These are phyloP conservation scores for Rutilus rutilus DNA, from an alignment of 2,113 vertebrate genomes.

Conservation along the genomic window DNA sequence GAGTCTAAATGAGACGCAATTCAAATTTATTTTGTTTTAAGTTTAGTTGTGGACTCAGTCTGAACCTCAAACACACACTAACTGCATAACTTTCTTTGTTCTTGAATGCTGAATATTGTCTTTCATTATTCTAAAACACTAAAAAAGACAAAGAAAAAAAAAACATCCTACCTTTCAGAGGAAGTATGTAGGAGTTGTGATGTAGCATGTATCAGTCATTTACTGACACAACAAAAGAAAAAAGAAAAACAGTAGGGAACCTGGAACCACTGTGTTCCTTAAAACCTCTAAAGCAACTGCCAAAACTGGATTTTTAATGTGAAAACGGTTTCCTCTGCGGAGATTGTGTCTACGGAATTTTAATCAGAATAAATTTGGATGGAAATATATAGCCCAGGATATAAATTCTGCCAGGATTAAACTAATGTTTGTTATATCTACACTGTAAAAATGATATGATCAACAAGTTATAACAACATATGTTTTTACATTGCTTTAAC, in stretches of 20 bases:
- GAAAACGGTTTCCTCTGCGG: neutral
- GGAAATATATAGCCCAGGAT: neutral
- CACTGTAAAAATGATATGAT: too few relatives aligned
- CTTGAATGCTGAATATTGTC: conserved; percentile 6
- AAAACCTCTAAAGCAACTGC: conserved; percentile 10
- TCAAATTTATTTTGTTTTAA: conserved; percentile 52
- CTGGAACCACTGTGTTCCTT: neutral
- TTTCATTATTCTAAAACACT: conserved; percentile 30
- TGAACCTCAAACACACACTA: conserved; percentile 38
- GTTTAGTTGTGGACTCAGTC: conserved; percentile 46
- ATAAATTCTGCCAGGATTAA: neutral
- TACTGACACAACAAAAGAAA: neutral
- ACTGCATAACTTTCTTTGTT: conserved; percentile 34
- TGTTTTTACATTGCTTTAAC: too few relatives aligned
- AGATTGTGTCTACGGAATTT: neutral
- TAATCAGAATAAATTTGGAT: neutral
- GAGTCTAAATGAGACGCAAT: conserved; percentile 40
- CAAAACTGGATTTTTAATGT: neutral
- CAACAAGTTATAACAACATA: too few relatives aligned
- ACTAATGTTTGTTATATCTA: neutral
- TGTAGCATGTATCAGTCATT: conserved; percentile 14
- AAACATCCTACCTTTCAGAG: conserved; percentile 5
- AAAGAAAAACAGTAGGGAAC: neutral
- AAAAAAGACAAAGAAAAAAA: conserved; percentile 6
- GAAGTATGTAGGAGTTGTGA: conserved; percentile 20